These are phyloP conservation scores for Syngnathus rostellatus DNA, from an alignment of 2,797 vertebrate species.

Conservation along the genomic window DNA sequence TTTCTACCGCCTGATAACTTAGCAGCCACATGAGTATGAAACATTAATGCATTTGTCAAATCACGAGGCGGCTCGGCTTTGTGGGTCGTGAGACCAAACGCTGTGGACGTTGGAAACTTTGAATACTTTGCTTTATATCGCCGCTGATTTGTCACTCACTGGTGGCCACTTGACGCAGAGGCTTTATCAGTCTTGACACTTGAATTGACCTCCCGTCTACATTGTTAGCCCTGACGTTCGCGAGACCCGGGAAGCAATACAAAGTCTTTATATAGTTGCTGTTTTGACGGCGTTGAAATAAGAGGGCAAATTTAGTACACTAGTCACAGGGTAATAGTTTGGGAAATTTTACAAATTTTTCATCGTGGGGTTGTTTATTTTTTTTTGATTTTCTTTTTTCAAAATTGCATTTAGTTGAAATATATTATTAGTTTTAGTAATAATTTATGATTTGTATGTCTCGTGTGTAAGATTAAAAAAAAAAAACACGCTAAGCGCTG, in stretches of 20 bases:
- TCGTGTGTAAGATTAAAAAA: too few species aligned
- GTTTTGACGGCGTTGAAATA: neutral
- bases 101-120: neutral
- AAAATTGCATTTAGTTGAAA: too few species aligned
- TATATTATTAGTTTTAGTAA: too few species aligned
- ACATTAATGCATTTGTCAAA: neutral
- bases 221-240: constrained; percentile 13
- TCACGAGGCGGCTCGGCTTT: neutral
- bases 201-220: constrained; percentile 19
- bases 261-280: neutral
- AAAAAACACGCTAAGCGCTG: too few species aligned
- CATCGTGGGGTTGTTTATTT: too few species aligned
- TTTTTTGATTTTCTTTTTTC: too few species aligned
- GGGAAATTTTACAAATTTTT: too few species aligned
- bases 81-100: neutral
- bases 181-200: constrained; percentile 17
- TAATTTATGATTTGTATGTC: too few species aligned
- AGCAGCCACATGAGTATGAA: neutral
- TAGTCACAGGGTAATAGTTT: neutral
- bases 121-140: constrained; percentile 4
- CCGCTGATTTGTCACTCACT: constrained; percentile 1
- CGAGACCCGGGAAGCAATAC: constrained; percentile 3
- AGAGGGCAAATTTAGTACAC: neutral
- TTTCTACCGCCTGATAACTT: neutral
- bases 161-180: constrained; percentile 9